Evolutionary conservation across 2,888 invertebrate genomes (phyloP).

Genomic region (Sphinx pinastri): DNA sequence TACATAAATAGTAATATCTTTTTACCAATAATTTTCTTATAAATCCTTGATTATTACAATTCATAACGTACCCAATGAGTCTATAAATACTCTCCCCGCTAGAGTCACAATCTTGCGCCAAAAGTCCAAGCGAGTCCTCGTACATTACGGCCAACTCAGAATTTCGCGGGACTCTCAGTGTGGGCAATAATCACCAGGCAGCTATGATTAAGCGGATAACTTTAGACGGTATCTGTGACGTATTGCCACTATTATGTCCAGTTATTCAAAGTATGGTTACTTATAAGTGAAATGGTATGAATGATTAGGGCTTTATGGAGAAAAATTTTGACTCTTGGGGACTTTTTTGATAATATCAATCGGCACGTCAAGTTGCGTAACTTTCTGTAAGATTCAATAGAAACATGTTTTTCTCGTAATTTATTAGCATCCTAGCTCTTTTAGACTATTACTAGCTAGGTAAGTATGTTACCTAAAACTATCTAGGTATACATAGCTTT

Average conservation of each 20-base stretch:
- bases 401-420: no score
- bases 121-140: slow-evolving; percentile 42
- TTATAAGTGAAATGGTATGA: neutral
- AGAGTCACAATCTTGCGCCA: slow-evolving; percentile 35
- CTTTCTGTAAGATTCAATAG: neutral
- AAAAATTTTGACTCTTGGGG: neutral
- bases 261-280: slow-evolving; percentile 37
- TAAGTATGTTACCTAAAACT: no score
- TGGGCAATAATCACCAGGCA: slow-evolving; percentile 55
- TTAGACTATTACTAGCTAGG: no score
- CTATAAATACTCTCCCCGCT: neutral
- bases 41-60: no score
- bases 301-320: neutral
- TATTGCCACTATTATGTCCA: slow-evolving; percentile 49
- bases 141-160: slow-evolving; percentile 53
- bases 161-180: slow-evolving; percentile 43
- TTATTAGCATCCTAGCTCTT: no score
- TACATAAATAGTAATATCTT: no score
- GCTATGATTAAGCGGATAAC: slow-evolving; percentile 67
- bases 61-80: no score
- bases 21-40: no score
- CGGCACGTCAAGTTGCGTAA: neutral
- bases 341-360: neutral
- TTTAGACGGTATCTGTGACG: slow-evolving; percentile 58
- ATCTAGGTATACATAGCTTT: no score